These are phyloP conservation scores for Cheilosia vernalis DNA, from an alignment of 2,888 invertebrate genomes.

Conservation along the genomic window DNA sequence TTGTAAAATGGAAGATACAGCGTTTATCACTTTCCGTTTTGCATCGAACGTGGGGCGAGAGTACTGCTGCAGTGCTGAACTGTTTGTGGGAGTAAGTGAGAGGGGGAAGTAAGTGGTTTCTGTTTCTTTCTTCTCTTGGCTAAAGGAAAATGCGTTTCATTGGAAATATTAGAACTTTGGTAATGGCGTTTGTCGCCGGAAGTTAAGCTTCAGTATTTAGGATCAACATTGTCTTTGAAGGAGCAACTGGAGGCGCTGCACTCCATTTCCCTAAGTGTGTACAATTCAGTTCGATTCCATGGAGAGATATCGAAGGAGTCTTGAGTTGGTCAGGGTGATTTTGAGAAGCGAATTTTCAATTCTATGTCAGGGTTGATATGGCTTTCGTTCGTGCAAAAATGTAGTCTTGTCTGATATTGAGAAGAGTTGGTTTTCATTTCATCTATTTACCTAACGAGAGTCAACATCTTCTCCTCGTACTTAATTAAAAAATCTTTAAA, in stretches of 20 bases:
- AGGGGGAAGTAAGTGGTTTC: constrained; percentile 57
- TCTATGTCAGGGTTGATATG: neutral
- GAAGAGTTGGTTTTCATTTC: too few relatives aligned
- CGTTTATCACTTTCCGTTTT: constrained; percentile 68
- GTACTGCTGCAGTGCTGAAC: constrained; percentile 26
- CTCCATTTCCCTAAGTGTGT: neutral
- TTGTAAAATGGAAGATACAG: constrained; percentile 65
- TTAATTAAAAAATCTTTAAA: too few relatives aligned
- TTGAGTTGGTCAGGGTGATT: neutral
- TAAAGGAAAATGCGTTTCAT: neutral
- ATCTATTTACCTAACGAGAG: too few relatives aligned
- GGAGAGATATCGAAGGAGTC: too few relatives aligned
- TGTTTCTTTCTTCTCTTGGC: constrained; percentile 4
- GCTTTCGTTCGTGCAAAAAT: neutral
- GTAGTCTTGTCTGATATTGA: too few relatives aligned
- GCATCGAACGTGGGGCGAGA: constrained; percentile 24
- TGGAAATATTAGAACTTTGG: neutral
- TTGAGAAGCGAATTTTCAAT: neutral
- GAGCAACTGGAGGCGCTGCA: neutral
- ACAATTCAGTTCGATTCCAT: too few relatives aligned
- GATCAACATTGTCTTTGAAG: neutral
- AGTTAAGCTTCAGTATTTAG: neutral
- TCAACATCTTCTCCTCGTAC: too few relatives aligned
- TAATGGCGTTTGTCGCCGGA: neutral
- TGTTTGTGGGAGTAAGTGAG: neutral